Percentiles rank a stretch among this genome's conserved stretches.
Conservation (phyloP, 2,797 vertebrate genomes). For the Anisognathus igniventris region DNA sequence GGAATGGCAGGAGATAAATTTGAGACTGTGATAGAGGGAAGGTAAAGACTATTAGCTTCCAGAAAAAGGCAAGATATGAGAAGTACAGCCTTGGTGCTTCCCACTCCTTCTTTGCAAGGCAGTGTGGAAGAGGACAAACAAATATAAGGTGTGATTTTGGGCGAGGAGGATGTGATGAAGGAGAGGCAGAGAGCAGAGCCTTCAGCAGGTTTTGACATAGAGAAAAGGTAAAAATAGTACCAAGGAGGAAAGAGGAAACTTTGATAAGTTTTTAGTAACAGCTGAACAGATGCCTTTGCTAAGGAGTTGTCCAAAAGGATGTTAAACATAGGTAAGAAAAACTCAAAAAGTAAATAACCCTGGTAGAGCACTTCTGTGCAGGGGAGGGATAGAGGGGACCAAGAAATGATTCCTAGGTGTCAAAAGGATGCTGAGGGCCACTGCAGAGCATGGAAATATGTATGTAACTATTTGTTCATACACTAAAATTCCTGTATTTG, state of each 20-base stretch:
- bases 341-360: not conserved
- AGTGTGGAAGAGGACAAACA: not conserved
- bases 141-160: not conserved
- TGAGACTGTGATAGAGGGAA: not conserved
- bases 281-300: not conserved
- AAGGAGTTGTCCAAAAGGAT: not conserved
- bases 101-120: not conserved
- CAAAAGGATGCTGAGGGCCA: not conserved
- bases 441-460: not conserved
- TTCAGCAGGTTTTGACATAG: not conserved
- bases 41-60: not conserved
- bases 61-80: not conserved
- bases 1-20: not conserved
- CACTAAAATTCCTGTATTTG: not conserved
- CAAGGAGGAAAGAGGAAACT: not conserved
- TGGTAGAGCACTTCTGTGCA: not conserved
- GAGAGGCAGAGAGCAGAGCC: not conserved
- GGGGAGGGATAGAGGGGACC: not conserved
- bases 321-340: not conserved
- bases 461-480: not conserved
- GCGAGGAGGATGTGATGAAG: not conserved
- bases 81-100: not conserved
- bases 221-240: not conserved
- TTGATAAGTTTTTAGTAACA: not conserved
- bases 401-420: not conserved